These are phyloP conservation scores for Gouania willdenowi DNA, from an alignment of 2,797 vertebrate genomes.

Conservation along the genomic window DNA sequence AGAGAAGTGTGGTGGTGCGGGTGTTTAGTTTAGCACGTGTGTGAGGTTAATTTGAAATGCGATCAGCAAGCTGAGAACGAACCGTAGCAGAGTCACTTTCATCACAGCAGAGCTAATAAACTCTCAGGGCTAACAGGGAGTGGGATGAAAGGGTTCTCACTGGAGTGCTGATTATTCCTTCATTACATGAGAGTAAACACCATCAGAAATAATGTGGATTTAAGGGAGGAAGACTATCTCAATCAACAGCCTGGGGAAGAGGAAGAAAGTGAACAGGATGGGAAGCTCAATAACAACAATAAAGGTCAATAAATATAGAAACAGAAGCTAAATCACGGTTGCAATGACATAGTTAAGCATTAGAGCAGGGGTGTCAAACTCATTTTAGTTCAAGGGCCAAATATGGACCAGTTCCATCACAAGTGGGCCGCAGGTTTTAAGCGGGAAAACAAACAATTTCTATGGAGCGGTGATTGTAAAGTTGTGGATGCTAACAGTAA, in stretches of 20 bases:
- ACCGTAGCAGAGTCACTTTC: conserved; percentile 64
- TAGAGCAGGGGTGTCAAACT: no score
- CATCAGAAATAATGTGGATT: conserved; percentile 53
- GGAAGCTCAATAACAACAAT: neutral
- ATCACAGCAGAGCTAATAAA: conserved; percentile 62
- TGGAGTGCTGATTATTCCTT: conserved; percentile 68
- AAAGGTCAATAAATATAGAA: neutral
- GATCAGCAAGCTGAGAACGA: conserved; percentile 43
- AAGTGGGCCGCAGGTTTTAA: no score
- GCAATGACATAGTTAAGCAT: no score
- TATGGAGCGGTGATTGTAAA: no score
- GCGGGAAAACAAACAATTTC: no score
- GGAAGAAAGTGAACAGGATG: conserved; percentile 22
- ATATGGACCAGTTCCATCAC: no score
- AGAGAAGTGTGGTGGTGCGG: conserved; percentile 22
- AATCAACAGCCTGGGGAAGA: conserved; percentile 18
- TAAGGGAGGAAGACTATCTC: conserved; percentile 23
- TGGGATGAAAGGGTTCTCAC: conserved; percentile 61
- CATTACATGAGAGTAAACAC: conserved; percentile 71
- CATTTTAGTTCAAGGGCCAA: no score
- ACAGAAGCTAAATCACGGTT: no score
- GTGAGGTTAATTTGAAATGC: conserved; percentile 68
- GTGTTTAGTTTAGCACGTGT: conserved; percentile 68
- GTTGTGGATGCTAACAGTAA: no score
- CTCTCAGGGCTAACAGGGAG: conserved; percentile 21